phyloP scores from a whole-genome alignment of 2,888 invertebrate species.

The Onthophagus sagittarius region DNA sequence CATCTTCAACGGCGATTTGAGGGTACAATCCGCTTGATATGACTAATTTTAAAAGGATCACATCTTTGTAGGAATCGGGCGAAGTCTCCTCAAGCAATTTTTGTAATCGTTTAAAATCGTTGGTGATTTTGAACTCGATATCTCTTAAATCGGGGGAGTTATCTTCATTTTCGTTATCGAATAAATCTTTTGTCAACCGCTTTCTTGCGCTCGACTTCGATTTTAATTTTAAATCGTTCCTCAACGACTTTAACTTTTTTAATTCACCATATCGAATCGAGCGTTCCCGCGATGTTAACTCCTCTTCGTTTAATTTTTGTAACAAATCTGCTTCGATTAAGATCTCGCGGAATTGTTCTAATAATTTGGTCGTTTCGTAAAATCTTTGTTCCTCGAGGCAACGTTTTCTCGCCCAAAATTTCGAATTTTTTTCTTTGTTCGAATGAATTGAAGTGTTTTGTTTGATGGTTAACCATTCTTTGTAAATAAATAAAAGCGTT shows the following conservation, averaged over 20 bases:
- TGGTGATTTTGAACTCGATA: conserved; percentile 60
- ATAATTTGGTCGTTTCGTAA: conserved; percentile 92
- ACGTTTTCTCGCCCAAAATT: conserved; percentile 83
- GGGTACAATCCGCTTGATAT: conserved; percentile 92
- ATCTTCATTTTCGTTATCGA: conserved; percentile 59
- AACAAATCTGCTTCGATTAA: conserved; percentile 57
- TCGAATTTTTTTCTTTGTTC: conserved; percentile 45
- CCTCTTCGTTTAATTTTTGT: conserved; percentile 33
- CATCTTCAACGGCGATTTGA: conserved; percentile 91
- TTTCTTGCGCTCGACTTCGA: conserved; percentile 69
- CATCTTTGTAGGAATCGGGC: conserved; percentile 62
- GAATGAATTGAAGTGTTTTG: conserved; percentile 45
- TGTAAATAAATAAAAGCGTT: conserved; percentile 80
- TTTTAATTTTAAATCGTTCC: conserved; percentile 48
- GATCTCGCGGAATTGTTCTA: conserved; percentile 82
- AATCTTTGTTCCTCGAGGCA: conserved; percentile 96
- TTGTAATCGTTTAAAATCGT: conserved; percentile 57
- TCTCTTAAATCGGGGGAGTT: conserved; percentile 40
- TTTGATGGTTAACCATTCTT: conserved; percentile 85
- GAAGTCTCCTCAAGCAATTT: conserved; percentile 61
- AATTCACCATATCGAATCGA: conserved; percentile 84
- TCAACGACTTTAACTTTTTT: conserved; percentile 75
- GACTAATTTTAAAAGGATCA: conserved; percentile 72
- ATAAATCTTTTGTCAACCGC: conserved; percentile 66
- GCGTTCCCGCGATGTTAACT: conserved; percentile 69